A percentile compares a stretch with the other conserved stretches of the same genome.
Conservation (phyloP, 2,797 vertebrate species). For the Sebastes itinus region DNA sequence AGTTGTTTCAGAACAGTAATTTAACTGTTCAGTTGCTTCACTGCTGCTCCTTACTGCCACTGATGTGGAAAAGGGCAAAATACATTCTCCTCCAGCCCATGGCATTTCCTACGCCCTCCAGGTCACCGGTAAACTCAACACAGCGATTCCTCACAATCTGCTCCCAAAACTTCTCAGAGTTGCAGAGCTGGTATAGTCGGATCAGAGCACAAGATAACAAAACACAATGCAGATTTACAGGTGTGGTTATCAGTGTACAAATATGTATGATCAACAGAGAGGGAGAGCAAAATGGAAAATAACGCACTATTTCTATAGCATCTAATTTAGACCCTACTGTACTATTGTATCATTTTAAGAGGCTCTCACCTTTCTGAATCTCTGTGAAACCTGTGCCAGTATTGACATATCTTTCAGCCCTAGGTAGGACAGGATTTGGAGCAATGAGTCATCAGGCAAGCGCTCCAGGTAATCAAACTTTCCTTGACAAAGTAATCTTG, state of each 20-base stretch:
- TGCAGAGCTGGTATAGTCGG: conserved; percentile 68
- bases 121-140: conserved; percentile 72
- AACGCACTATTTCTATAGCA: neutral
- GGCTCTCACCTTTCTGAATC: conserved; percentile 78
- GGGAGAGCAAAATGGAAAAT: neutral
- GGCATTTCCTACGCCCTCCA: conserved; percentile 68
- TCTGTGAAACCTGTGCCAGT: conserved; percentile 80
- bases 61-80: conserved; percentile 67
- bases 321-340: neutral
- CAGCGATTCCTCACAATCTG: conserved; percentile 64
- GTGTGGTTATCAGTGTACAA: neutral
- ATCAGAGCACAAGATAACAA: conserved; percentile 22
- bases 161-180: conserved; percentile 80
- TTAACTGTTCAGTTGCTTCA: neutral
- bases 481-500: conserved; percentile 79
- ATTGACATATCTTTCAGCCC: conserved; percentile 78
- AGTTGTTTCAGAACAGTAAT: neutral
- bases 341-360: neutral
- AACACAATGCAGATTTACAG: neutral
- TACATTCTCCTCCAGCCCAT: conserved; percentile 80
- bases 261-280: conserved; percentile 9
- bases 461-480: conserved; percentile 82
- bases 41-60: neutral
- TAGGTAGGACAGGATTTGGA: conserved; percentile 81
- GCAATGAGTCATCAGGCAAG: conserved; percentile 80